A percentile compares a stretch with the other conserved stretches of the same genome.
phyloP scores from a whole-genome alignment of 1,140 invertebrate genomes.

The Drosophila kikkawai region DNA sequence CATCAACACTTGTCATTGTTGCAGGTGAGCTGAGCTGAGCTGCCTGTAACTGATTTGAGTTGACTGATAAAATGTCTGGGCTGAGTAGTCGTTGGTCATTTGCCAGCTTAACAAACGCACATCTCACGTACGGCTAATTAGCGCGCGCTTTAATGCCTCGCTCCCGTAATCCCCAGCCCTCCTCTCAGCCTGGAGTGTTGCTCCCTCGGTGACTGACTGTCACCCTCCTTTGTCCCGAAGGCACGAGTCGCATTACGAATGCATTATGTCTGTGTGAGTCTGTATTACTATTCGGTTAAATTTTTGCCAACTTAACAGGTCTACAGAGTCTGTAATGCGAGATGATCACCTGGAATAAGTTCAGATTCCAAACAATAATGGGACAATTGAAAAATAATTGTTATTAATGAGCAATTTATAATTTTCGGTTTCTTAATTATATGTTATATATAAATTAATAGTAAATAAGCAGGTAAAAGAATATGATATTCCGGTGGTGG shows the following conservation, averaged over 20 bases:
- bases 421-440: neutral
- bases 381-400: neutral
- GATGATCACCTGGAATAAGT: neutral
- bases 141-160: slow-evolving; percentile 65
- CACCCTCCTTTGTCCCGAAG: slow-evolving; percentile 35
- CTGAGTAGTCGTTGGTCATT: slow-evolving; percentile 47
- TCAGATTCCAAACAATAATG: neutral
- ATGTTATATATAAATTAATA: neutral
- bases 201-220: slow-evolving; percentile 17
- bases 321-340: no score
- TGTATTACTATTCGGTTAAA: neutral
- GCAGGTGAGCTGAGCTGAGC: slow-evolving; percentile 73
- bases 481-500: no score
- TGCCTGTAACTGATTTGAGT: slow-evolving; percentile 70
- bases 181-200: neutral
- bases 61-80: slow-evolving; percentile 61
- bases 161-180: slow-evolving; percentile 24
- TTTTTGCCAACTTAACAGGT: neutral
- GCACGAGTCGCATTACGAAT: slow-evolving; percentile 53
- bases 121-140: slow-evolving; percentile 79
- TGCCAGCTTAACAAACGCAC: slow-evolving; percentile 70
- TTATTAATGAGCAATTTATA: neutral
- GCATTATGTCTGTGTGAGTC: slow-evolving; percentile 26
- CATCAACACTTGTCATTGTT: slow-evolving; percentile 77
- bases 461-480: no score